Conservation (phyloP, 2,888 invertebrate species). For the Pollenia labialis region DNA sequence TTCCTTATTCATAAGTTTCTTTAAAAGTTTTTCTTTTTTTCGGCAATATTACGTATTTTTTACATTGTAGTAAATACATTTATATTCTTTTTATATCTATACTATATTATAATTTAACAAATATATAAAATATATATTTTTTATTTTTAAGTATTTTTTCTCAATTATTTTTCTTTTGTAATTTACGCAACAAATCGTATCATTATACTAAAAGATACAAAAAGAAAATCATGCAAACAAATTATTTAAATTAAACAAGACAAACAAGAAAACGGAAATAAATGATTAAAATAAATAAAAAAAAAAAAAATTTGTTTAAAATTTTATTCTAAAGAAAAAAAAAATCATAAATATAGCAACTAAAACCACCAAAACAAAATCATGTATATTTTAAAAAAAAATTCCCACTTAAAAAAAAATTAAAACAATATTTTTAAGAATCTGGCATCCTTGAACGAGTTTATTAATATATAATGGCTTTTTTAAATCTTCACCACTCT, state of each 20-base stretch:
- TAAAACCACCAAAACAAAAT: slow-evolving; percentile 55
- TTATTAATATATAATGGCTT: slow-evolving; percentile 17
- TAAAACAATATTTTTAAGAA: slow-evolving; percentile 30
- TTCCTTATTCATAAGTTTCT: not conserved
- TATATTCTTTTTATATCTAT: slow-evolving; percentile 44
- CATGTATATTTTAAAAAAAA: slow-evolving; percentile 33
- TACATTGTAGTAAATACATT: slow-evolving; percentile 37
- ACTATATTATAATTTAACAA: slow-evolving; percentile 24
- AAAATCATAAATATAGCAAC: slow-evolving; percentile 49
- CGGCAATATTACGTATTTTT: slow-evolving; percentile 67
- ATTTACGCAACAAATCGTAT: slow-evolving; percentile 45
- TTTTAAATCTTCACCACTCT: slow-evolving; percentile 38
- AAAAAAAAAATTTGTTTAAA: slow-evolving; percentile 51
- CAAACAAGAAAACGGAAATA: slow-evolving; percentile 29
- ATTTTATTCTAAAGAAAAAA: slow-evolving; percentile 40
- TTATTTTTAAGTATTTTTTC: slow-evolving; percentile 47
- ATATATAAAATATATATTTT: slow-evolving; percentile 46
- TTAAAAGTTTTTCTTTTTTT: slow-evolving; percentile 38
- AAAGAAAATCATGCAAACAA: slow-evolving; percentile 19
- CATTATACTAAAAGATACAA: slow-evolving; percentile 19
- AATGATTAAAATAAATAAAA: slow-evolving; percentile 40
- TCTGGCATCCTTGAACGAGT: slow-evolving; percentile 31
- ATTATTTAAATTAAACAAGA: slow-evolving; percentile 37
- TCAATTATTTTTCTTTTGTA: slow-evolving; percentile 12
- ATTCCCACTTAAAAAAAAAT: slow-evolving; percentile 7